Evolutionary conservation across 2,113 vertebrate genomes (phyloP).

Genomic region (Nothobranchius furzeri): DNA sequence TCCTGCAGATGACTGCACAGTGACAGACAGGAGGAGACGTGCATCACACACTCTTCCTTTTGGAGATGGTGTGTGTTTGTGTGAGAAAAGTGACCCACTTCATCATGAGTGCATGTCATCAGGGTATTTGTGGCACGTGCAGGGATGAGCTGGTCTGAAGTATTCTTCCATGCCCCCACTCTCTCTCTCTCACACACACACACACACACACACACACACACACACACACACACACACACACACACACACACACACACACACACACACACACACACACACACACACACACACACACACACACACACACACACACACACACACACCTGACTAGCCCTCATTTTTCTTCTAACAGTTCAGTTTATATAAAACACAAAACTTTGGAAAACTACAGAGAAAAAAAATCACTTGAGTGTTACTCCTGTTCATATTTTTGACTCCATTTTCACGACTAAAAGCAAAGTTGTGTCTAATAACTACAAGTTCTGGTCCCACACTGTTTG

Average conservation of each 20-base stretch:
- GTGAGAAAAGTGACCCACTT: conserved; percentile 34
- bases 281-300: not conserved
- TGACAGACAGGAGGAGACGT: conserved; percentile 27
- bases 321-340: conserved; percentile 3
- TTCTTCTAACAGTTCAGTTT: conserved; percentile 1
- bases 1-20: conserved; percentile 18
- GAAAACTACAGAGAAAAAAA: no score
- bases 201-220: not conserved
- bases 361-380: not conserved
- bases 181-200: not conserved
- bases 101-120: conserved; percentile 45
- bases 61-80: conserved; percentile 2
- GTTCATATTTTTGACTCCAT: not conserved
- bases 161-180: conserved; percentile 50
- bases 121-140: conserved; percentile 67
- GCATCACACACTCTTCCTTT: conserved; percentile 35
- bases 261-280: not conserved
- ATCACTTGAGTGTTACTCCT: not conserved
- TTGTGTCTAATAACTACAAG: conserved; percentile 26
- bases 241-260: not conserved
- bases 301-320: not conserved
- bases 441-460: conserved; percentile 24
- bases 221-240: not conserved
- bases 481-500: conserved; percentile 37
- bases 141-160: conserved; percentile 44